Evolutionary conservation across 2,888 invertebrate genomes (phyloP).

Genomic region (Cheilosia soror): DNA sequence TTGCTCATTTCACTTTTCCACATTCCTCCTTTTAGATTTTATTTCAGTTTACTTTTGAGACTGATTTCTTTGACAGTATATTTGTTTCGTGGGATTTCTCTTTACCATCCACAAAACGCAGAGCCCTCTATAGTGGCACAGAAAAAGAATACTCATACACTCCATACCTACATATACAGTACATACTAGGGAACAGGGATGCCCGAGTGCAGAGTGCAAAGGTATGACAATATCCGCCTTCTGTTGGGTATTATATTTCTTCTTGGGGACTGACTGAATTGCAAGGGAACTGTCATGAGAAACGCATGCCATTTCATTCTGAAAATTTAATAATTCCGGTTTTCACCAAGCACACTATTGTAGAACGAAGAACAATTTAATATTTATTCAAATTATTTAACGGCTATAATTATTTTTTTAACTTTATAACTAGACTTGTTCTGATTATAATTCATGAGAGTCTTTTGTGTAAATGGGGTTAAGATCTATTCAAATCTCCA

Average conservation of each 20-base stretch:
- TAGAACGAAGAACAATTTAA: conserved; percentile 5
- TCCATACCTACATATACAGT: neutral
- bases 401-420: neutral
- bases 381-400: conserved; percentile 31
- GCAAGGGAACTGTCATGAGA: conserved; percentile 11
- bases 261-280: conserved; percentile 39
- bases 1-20: conserved; percentile 48
- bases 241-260: conserved; percentile 61
- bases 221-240: conserved; percentile 69
- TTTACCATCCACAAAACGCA: conserved; percentile 17
- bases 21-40: conserved; percentile 30
- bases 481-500: conserved; percentile 6
- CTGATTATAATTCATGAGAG: conserved; percentile 35
- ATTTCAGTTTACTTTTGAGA: conserved; percentile 45
- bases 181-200: conserved; percentile 32
- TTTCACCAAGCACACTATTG: neutral
- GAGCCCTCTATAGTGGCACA: conserved; percentile 1
- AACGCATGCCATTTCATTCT: conserved; percentile 1
- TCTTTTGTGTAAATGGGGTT: conserved; percentile 20
- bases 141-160: conserved; percentile 9
- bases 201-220: conserved; percentile 63
- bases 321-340: conserved; percentile 5
- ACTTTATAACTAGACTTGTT: neutral
- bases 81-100: conserved; percentile 51
- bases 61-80: conserved; percentile 14